These are phyloP conservation scores for Columba livia DNA, from an alignment of 2,113 vertebrate species.

Conservation along the genomic window DNA sequence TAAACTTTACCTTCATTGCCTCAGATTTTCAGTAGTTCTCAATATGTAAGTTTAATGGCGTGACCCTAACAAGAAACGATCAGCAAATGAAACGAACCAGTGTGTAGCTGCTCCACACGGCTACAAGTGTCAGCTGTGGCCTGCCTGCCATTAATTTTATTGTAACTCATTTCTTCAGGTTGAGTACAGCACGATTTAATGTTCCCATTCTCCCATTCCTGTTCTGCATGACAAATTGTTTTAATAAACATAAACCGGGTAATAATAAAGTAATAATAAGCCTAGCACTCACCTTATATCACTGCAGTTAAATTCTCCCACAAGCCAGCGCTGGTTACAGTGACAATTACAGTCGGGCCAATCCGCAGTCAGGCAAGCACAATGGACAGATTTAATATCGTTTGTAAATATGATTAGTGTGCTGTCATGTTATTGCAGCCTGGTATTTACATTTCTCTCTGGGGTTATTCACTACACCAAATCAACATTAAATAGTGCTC, in stretches of 20 bases:
- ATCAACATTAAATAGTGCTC: conserved; percentile 91
- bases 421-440: conserved; percentile 96
- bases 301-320: conserved; percentile 98
- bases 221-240: conserved; percentile 99
- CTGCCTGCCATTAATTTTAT: conserved; percentile 92
- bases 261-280: conserved; percentile 99
- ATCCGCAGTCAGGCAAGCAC: conserved; percentile 91
- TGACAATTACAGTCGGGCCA: conserved; percentile 96
- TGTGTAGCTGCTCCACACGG: conserved; percentile 81
- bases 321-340: conserved; percentile 93
- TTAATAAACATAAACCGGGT: conserved; percentile 99
- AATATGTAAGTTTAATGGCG: conserved; percentile 93
- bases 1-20: conserved; percentile 79
- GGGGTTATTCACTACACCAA: conserved; percentile 92
- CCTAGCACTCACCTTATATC: conserved; percentile 98
- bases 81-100: conserved; percentile 88
- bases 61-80: conserved; percentile 92
- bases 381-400: conserved; percentile 99
- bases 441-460: conserved; percentile 99
- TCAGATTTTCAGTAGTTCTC: conserved; percentile 77
- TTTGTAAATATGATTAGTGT: conserved; percentile 99
- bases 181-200: conserved; percentile 96
- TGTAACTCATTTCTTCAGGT: conserved; percentile 94
- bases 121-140: conserved; percentile 77
- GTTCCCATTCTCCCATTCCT: conserved; percentile 95